Base-by-base conservation (phyloP, 2,797 vertebrate genomes). In the Echiichthys vipera region DNA sequence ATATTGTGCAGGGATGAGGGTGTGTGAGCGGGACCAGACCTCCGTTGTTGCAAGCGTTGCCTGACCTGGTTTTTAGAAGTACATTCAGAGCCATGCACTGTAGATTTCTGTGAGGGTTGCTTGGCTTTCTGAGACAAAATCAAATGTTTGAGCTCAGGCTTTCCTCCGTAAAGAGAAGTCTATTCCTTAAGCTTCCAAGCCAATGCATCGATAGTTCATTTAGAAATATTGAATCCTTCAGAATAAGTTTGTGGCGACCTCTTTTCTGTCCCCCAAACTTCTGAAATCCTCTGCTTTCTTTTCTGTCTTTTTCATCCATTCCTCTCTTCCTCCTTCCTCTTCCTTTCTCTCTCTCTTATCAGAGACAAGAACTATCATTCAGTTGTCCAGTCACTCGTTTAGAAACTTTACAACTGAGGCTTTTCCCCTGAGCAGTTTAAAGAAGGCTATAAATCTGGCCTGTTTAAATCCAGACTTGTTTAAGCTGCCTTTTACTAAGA, bases 381-480 rank as follows among this genome's bases (percentile, higher is more conserved):
- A 65, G 73, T 79, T 73, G 80, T 85, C 83, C 80, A 66, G 80
- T 84, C 79, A 78, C 67, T 89, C 75, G 29, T 91, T 92, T 82
- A 57, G 47, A 78, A 86, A 85, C 86, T 91, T 92, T 93, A 91
- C 88, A 86, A 80, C 81, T 1, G 47, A 76, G 76, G 80, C 67
- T 91, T 92, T 87, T 86, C 84, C 84, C 77, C 57, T 74, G 67
- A 86, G 88, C 87, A 68, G 76, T 90, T 91, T 92, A 90, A 89
- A 87, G 87, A 74, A 77, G 42, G 62, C 84, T 66, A 84, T 94
- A 94, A 94, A 93, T 94, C 89, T 86, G 75, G 39, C 66, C 66
- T 68, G 78, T 90, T 89, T 90, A 75, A 90, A 88, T 73, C 84
- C 81, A 81, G 86, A 67, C 82, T 79, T 81, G 77, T 91, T 88